Percentiles rank a stretch among this genome's conserved stretches.
phyloP scores from a whole-genome alignment of 2,888 invertebrate genomes.

The Ferrisia virgata region DNA sequence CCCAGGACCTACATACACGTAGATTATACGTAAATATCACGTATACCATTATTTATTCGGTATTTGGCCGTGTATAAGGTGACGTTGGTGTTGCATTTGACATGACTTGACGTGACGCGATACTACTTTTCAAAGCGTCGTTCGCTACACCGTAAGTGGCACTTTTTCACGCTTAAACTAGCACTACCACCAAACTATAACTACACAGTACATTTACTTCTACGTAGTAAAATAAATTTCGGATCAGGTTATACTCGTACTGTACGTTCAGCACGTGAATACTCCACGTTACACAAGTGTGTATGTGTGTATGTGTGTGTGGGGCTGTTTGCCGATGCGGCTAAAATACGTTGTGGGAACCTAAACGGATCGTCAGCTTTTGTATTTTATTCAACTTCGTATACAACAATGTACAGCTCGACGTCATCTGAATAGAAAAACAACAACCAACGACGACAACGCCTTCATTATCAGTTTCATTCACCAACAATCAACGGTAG shows the following conservation, averaged over 20 bases:
- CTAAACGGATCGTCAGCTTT: background rate
- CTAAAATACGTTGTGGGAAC: conserved; percentile 5
- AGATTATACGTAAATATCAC: background rate
- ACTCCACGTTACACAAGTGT: too few relatives aligned
- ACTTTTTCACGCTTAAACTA: background rate
- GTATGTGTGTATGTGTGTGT: background rate
- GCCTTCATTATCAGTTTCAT: background rate
- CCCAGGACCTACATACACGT: too few relatives aligned
- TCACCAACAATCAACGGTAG: background rate
- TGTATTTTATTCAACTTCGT: background rate
- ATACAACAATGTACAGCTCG: background rate
- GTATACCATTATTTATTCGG: background rate
- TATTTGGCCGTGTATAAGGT: background rate
- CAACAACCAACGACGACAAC: background rate
- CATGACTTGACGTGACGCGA: background rate
- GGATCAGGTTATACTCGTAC: background rate
- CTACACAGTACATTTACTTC: too few relatives aligned
- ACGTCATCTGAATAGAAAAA: background rate
- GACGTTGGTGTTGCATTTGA: background rate
- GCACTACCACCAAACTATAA: too few relatives aligned
- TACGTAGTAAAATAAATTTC: too few relatives aligned
- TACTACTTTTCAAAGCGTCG: background rate
- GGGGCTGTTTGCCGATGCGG: background rate
- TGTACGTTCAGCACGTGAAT: background rate
- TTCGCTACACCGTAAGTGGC: background rate